These are phyloP conservation scores for Myrmecobius fasciatus DNA, from an alignment of 2,113 vertebrate species.

Conservation along the genomic window DNA sequence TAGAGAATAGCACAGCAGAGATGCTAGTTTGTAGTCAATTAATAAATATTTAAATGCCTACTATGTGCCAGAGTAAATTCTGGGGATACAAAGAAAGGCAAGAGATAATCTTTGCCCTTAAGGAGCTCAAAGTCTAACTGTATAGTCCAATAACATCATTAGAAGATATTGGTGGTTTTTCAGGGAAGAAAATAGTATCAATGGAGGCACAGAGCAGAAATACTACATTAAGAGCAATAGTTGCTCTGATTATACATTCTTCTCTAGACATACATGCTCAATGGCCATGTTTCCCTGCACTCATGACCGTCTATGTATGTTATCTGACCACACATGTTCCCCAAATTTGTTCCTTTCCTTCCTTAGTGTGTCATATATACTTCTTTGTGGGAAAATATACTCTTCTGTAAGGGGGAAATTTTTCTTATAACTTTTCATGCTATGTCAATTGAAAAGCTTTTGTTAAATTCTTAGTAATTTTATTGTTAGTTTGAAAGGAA, in stretches of 20 bases:
- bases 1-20: background rate
- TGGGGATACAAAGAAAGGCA: background rate
- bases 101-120: background rate
- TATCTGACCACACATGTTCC: background rate
- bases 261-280: background rate
- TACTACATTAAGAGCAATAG: background rate
- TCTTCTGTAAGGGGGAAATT: background rate
- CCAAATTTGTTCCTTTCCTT: background rate
- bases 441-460: background rate
- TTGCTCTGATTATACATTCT: background rate
- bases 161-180: background rate
- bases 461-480: background rate
- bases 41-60: constrained; percentile 5
- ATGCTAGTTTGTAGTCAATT: background rate
- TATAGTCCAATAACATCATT: background rate
- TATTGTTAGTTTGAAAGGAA: background rate
- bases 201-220: background rate
- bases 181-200: background rate
- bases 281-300: background rate
- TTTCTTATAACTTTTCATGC: background rate
- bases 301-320: background rate
- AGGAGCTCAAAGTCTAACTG: background rate
- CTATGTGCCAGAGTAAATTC: background rate
- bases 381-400: background rate
- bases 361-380: background rate